Evolutionary conservation across 2,888 invertebrate genomes (phyloP).

Genomic region (Plemyria rubiginata): DNA sequence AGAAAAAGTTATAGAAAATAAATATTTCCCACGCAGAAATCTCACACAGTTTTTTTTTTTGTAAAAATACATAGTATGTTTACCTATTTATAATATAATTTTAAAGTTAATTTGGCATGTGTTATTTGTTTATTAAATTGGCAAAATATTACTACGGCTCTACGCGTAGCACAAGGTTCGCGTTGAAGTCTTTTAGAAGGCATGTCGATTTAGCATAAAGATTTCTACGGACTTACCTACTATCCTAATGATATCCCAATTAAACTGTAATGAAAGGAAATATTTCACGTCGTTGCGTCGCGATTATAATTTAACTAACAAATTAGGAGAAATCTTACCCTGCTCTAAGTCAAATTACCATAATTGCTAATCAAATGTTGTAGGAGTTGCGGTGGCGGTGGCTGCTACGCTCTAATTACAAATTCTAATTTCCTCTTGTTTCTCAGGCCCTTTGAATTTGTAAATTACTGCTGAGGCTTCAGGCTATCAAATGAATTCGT

Average conservation of each 20-base stretch:
- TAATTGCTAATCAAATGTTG: conserved; percentile 85
- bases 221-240: background rate
- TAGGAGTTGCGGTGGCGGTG: conserved; percentile 71
- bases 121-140: no score
- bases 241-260: conserved; percentile 39
- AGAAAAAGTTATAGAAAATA: no score
- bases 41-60: no score
- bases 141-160: background rate
- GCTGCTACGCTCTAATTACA: conserved; percentile 79
- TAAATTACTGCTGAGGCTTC: conserved; percentile 76
- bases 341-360: conserved; percentile 83
- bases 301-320: conserved; percentile 81
- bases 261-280: conserved; percentile 49
- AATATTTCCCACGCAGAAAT: no score
- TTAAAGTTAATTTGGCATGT: no score
- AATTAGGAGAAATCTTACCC: conserved; percentile 83
- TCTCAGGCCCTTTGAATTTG: conserved; percentile 82
- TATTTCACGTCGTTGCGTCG: conserved; percentile 61
- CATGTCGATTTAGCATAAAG: conserved; percentile 1
- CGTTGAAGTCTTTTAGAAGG: conserved; percentile 37
- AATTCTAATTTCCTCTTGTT: conserved; percentile 84
- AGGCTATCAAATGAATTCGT: conserved; percentile 70
- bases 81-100: no score
- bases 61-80: no score
- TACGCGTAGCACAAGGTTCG: conserved; percentile 13